Evolutionary conservation across 2,113 vertebrate genomes (phyloP), one percentile per base, ranked within the genome.

Genomic region (Triplophysa siluroides): DNA sequence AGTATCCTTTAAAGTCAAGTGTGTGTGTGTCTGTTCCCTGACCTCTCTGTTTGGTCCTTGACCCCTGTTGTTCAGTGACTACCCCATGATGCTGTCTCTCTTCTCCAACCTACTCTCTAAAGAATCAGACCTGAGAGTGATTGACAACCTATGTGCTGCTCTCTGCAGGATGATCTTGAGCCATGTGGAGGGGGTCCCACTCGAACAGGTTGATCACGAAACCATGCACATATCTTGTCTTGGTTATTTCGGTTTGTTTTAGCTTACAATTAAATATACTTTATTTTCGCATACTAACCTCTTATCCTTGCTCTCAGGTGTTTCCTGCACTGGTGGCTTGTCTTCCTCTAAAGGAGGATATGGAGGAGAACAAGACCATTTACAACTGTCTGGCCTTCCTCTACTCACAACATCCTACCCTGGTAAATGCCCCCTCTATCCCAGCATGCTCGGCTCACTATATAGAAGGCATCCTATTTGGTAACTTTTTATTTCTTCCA

Each of bases 71-170:
- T 84, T 43, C 84, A 97, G 95, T 79, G 89, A 95, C 79, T 96
- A 93, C 76, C 92, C 94, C 13, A 92, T 92, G 90, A 89, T 97
- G 78, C 90, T 96, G 58, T 92, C 92, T 3, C 83, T 95, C 54
- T 93, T 97, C 76, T 91, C 94, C 18, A 93, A 94, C 83, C 82
- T 96, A 64, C 89, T 96, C 83, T 66, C 87, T 0, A 93, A 91
- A 76, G 94, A 97, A 85, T 83, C 88, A 0, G 92, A 95, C 41
- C 83, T 81, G 38, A 89, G 92, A 13, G 95, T 96, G 47, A 92
- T 92, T 5, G 95, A 97, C 90, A 97, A 97, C 86, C 91, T 96
- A 84, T 97, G 95, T 41, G 95, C 92, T 45, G 95, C 95, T 19
- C 91, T 97, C 2, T 94, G 94, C 81, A 92, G 95, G 64, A 93